A percentile compares a stretch with the other conserved stretches of the same genome.
Conservation (phyloP, 2,888 invertebrate genomes). For the Peribatodes rhomboidaria region DNA sequence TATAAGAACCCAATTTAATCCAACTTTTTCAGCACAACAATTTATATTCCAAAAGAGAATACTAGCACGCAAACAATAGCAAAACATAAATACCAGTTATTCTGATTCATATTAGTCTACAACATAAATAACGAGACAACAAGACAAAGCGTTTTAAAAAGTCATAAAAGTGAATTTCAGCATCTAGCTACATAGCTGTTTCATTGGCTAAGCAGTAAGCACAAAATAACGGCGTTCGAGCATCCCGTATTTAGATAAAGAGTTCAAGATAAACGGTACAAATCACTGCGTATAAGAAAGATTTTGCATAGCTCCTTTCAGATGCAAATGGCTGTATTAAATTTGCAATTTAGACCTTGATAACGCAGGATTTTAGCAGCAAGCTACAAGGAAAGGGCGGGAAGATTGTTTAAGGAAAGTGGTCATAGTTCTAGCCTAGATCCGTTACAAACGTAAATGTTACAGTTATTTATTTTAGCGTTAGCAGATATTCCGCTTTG, state of each 20-base stretch:
- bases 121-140: conserved; percentile 38
- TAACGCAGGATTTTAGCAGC: conserved; percentile 61
- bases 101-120: conserved; percentile 44
- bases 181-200: conserved; percentile 57
- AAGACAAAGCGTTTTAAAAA: conserved; percentile 39
- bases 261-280: conserved; percentile 78
- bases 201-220: conserved; percentile 54
- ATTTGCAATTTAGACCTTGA: conserved; percentile 84
- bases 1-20: too few species aligned
- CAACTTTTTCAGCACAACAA: not conserved
- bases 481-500: not conserved
- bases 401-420: conserved; percentile 1
- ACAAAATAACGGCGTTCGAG: conserved; percentile 56
- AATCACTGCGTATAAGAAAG: conserved; percentile 80
- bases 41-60: not conserved
- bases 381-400: conserved; percentile 49
- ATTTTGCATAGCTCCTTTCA: conserved; percentile 78
- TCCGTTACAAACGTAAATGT: not conserved
- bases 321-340: conserved; percentile 85
- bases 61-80: not conserved
- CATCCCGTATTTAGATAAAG: conserved; percentile 80
- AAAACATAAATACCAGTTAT: conserved; percentile 25
- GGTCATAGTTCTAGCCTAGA: not conserved
- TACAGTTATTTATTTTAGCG: too few species aligned
- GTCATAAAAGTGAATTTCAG: conserved; percentile 50